Evolutionary conservation across 2,113 vertebrate genomes (phyloP).

Genomic region (Delphinus delphis): DNA sequence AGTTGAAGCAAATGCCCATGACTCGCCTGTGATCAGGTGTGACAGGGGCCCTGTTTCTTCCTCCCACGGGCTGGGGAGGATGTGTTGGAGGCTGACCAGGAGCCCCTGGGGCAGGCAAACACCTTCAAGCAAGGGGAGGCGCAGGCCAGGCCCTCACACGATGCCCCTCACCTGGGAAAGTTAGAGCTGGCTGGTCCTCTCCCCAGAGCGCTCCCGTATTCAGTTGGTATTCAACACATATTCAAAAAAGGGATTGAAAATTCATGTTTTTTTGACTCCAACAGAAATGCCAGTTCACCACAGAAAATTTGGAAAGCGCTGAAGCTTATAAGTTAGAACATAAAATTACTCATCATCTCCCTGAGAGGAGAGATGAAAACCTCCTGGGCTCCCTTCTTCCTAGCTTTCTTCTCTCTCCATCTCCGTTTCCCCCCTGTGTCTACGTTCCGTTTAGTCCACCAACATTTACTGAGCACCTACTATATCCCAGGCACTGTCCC

Average conservation of each 20-base stretch:
- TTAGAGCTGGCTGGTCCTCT: accelerated
- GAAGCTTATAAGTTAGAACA: background rate
- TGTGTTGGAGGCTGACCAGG: no score
- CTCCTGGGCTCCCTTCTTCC: background rate
- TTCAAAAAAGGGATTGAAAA: background rate
- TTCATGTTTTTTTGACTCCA: background rate
- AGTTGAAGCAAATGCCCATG: no score
- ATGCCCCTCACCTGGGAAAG: background rate
- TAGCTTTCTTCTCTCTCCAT: background rate
- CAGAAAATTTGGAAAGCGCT: background rate
- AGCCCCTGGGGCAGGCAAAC: background rate
- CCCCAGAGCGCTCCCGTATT: background rate
- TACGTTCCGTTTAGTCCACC: accelerated
- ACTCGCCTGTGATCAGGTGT: background rate
- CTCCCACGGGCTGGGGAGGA: background rate
- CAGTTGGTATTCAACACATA: background rate
- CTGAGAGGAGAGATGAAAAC: background rate
- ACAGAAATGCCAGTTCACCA: background rate
- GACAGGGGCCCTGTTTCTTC: background rate
- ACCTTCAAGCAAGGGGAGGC: no score
- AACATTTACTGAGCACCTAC: background rate
- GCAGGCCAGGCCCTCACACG: background rate
- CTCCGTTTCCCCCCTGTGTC: background rate
- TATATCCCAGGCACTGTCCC: background rate
- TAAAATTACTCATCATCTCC: background rate